Evolutionary conservation across 1,140 invertebrate species (phyloP).

Genomic region (Teleopsis dalmanni): DNA sequence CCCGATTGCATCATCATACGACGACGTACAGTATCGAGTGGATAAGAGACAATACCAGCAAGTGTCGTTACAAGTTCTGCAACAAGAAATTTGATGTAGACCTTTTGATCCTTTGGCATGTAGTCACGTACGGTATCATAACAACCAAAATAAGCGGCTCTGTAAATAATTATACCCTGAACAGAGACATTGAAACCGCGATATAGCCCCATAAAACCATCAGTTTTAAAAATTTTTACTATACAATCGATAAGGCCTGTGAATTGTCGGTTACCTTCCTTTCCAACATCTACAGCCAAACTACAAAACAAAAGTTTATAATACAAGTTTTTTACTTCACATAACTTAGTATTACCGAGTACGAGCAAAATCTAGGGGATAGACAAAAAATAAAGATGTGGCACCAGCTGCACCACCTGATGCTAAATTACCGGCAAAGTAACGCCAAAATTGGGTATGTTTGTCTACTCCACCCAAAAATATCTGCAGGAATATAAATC

Average conservation of each 20-base stretch:
- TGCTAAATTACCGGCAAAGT: conserved; percentile 80
- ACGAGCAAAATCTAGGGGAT: conserved; percentile 89
- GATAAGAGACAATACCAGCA: conserved; percentile 83
- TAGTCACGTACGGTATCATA: conserved; percentile 69
- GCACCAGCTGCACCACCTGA: conserved; percentile 90
- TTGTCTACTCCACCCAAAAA: conserved; percentile 62
- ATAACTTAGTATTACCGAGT: too few species aligned
- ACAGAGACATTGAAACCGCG: conserved; percentile 88
- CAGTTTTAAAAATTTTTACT: conserved; percentile 74
- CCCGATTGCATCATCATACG: conserved; percentile 91
- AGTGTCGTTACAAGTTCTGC: conserved; percentile 70
- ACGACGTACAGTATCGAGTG: conserved; percentile 86
- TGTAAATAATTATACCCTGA: conserved; percentile 79
- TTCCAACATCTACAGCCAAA: conserved; percentile 75
- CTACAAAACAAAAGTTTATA: conserved; percentile 4
- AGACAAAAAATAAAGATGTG: conserved; percentile 86
- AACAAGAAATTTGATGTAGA: conserved; percentile 46
- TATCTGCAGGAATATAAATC: conserved; percentile 25
- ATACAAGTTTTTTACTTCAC: too few species aligned
- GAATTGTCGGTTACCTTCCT: conserved; percentile 73
- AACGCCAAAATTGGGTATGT: conserved; percentile 75
- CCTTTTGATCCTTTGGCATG: conserved; percentile 70
- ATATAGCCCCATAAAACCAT: conserved; percentile 79
- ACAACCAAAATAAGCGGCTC: conserved; percentile 88
- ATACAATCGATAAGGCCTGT: conserved; percentile 78